Base-by-base conservation (phyloP, 1,140 invertebrate species). In the Cydia strobilella region DNA sequence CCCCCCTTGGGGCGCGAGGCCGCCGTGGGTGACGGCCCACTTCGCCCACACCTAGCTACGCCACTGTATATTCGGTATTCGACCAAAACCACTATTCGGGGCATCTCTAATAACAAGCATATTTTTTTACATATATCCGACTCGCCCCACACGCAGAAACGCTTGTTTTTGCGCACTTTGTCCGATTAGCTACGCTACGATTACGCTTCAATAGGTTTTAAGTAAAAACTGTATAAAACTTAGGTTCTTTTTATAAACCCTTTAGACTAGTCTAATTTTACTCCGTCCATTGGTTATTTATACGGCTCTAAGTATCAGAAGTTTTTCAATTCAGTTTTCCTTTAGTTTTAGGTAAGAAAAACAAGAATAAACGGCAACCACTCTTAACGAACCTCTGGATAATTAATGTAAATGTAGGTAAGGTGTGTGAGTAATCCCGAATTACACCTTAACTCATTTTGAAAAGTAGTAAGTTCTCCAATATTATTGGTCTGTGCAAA, bases 151-250 rank as follows among this genome's bases (percentile, higher is more conserved):
- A 31, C 63, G 9, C 63, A 66, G 6, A 7, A 15, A 66, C 13
- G 6, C 25, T 27, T 66, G 23, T 66, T 66, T 66, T 31, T 66
- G 1, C 27, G 5, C 12, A 66, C 27, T 63, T 54, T 31, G 63
- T 35, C 63, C 63, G 63, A 66, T 66, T 66, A 31, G 63, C 10
- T 35, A 66, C 51, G 51, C 42, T 45, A 13, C 63, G 25, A 66
- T 15, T 35, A 66, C 15, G 63, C 63, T 66, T 31, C 27, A 66
- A n/a, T 15, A 25, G 25, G 27, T 66, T 66, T 66, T n/a, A 6
- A 9, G 4, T 66, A 66, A 66, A 66, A 66, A 66, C 23, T 31
- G 6, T 66, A 66, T n/a, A 66, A 66, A 66, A 66, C 23, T 31
- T 48, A 18, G n/a, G 9, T 54, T 54, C 0, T n/a, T 54, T 54